A percentile compares a stretch with the other conserved stretches of the same genome.
These are phyloP conservation scores for Castor canadensis DNA, from an alignment of 2,113 vertebrate genomes.

Conservation along the genomic window DNA sequence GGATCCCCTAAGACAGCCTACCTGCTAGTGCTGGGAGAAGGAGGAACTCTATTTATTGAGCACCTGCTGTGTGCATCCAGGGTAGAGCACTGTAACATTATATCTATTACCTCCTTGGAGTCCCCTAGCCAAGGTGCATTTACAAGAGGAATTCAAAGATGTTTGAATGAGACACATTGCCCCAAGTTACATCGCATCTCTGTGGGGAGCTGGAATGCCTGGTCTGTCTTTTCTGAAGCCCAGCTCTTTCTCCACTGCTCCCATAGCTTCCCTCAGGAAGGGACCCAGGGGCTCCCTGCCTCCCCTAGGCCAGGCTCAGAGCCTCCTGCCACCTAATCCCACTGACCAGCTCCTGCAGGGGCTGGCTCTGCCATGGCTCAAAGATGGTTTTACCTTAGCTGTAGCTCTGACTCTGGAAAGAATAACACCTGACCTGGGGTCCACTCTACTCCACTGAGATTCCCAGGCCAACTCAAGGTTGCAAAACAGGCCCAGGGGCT, in stretches of 20 bases:
- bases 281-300: not conserved
- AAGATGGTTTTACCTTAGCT: not conserved
- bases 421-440: not conserved
- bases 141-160: not conserved
- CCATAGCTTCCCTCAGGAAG: fast-evolving
- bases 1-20: not conserved
- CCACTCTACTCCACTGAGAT: fast-evolving
- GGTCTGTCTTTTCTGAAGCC: not conserved
- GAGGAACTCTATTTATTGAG: fast-evolving
- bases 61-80: not conserved
- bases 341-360: not conserved
- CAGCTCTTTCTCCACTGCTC: not conserved
- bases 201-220: not conserved
- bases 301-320: not conserved
- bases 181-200: not conserved
- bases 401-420: fast-evolving
- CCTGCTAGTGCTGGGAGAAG: not conserved
- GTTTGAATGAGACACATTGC: not conserved
- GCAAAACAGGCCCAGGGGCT: fast-evolving
- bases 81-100: fast-evolving
- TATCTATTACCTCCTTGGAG: fast-evolving
- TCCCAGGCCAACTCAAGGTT: no score
- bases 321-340: no score
- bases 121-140: not conserved
- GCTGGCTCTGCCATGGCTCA: not conserved